Conservation (phyloP, 2,113 vertebrate species). For the Eudyptes chrysolophus region DNA sequence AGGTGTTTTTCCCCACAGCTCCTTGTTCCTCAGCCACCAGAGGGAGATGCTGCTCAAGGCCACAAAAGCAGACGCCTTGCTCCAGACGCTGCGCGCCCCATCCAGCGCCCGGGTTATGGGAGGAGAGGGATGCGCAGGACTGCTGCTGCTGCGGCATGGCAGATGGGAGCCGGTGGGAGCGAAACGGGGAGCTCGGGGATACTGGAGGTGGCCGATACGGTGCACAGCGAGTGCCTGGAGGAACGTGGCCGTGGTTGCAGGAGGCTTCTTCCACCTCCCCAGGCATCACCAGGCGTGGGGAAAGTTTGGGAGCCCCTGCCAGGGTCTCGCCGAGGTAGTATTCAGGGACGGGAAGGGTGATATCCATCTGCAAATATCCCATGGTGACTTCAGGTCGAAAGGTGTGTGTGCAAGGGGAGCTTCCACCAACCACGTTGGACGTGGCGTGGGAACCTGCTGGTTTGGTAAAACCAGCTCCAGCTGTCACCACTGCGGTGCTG, state of each 20-base stretch:
- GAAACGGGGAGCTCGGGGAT: neutral
- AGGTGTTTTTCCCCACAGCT: neutral
- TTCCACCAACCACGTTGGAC: rapidly evolving
- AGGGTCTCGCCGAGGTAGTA: neutral
- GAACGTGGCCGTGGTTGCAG: neutral
- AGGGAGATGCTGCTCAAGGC: slow-evolving; percentile 40
- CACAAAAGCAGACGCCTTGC: rapidly evolving
- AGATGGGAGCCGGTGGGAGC: neutral
- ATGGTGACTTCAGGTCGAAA: neutral
- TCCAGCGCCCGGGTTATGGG: rapidly evolving
- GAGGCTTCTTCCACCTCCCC: neutral
- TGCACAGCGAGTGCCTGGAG: neutral
- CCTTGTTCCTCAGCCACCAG: slow-evolving; percentile 4
- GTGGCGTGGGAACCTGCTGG: neutral
- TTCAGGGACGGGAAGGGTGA: neutral
- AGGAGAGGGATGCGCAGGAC: neutral
- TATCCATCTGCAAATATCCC: neutral
- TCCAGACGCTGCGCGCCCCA: rapidly evolving
- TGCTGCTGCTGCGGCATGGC: neutral
- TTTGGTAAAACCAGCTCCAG: neutral
- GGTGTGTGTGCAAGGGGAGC: neutral
- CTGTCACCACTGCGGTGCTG: neutral
- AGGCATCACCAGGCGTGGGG: neutral
- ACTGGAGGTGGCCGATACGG: neutral
- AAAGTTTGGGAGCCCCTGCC: neutral